These are phyloP conservation scores for Muscicapa adusta DNA, from an alignment of 2,113 vertebrate genomes.

Conservation along the genomic window DNA sequence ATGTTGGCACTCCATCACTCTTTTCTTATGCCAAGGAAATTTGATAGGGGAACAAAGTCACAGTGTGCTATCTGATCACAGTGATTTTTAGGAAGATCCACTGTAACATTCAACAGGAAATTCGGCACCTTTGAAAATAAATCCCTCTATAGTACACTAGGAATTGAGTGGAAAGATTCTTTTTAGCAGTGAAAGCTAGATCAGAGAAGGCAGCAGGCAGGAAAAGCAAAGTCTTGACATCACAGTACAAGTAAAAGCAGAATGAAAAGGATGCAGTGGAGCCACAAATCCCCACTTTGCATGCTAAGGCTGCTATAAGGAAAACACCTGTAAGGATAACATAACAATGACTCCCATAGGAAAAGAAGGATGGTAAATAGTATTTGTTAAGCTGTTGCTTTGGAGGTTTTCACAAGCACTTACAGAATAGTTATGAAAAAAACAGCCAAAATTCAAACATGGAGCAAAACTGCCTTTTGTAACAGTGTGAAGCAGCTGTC, in stretches of 20 bases:
- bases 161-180: neutral
- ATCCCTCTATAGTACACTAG: neutral
- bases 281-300: neutral
- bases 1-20: neutral
- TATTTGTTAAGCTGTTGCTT: neutral
- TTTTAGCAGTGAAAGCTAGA: neutral
- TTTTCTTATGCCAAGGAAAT: neutral
- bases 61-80: neutral
- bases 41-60: neutral
- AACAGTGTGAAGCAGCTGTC: slow-evolving; percentile 43
- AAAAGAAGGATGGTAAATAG: neutral
- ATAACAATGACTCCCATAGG: neutral
- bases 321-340: slow-evolving; percentile 14
- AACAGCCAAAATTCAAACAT: neutral
- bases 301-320: neutral
- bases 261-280: neutral
- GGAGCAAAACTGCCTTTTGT: neutral
- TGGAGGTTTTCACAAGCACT: neutral
- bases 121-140: neutral
- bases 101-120: neutral
- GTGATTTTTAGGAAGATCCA: neutral
- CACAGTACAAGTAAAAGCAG: neutral
- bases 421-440: neutral
- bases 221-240: neutral
- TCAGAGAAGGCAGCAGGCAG: neutral